Evolutionary conservation across 2,888 invertebrate species (phyloP), one percentile per base, ranked within the genome.

Genomic region (Pheosia gnoma): DNA sequence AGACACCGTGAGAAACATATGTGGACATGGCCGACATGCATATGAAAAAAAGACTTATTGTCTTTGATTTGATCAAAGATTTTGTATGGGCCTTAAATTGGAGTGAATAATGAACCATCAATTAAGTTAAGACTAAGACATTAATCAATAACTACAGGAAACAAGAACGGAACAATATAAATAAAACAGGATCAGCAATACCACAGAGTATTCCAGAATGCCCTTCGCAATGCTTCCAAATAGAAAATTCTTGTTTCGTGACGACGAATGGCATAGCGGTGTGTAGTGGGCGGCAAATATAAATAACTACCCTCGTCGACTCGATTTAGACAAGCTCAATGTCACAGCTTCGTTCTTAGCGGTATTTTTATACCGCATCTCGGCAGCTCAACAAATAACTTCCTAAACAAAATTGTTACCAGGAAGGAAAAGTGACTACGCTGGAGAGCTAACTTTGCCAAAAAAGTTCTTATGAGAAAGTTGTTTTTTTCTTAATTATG

Each of bases 231-330:
- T 82, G 77, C 68, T 78, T 76, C 74, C 71, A 83, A 88, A 89
- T 87, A 88, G 87, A 86, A 88, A 84, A 88, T 88, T 88, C 86
- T 78, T 84, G 71, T 67, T 75, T 67, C 77, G 78, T 86, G 87
- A 87, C 84, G 84, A 76, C 77, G 75, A 72, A 80, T 77, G 75
- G 79, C 81, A 75, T 74, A 78, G 74, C 72, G 67, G 65, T 71
- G 78, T 76, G 78, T 72, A 76, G 89, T 88, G 84, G 85, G 88
- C 83, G 88, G 84, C 75, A 83, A 86, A 83, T 90, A 91, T 89
- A 90, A 89, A 91, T 91, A 91, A 82, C 86, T 83, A 85, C 87
- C 88, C 87, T 88, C 84, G 75, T 70, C 71, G 68, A 80, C 80
- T 78, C 74, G 74, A 87, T 87, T 87, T 85, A 85, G 86, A 85